phyloP scores from a whole-genome alignment of 1,140 invertebrate genomes.

The Rhopalosiphum maidis region DNA sequence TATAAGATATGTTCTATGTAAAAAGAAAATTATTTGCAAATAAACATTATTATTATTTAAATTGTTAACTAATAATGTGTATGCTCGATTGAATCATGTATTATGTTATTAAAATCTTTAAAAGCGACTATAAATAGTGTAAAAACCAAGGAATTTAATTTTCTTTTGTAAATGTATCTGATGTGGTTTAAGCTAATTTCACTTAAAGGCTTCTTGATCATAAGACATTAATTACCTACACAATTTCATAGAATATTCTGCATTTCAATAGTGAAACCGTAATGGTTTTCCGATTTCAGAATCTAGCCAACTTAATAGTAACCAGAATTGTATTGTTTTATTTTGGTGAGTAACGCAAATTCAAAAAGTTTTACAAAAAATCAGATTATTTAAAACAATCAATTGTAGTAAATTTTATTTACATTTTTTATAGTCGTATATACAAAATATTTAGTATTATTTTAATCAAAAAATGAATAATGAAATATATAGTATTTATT shows the following conservation, averaged over 20 bases:
- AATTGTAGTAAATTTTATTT: not conserved
- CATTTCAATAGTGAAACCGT: not conserved
- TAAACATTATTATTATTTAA: too few relatives aligned
- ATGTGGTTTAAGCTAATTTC: not conserved
- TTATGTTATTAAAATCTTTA: not conserved
- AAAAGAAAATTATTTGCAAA: too few relatives aligned
- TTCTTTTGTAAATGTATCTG: not conserved
- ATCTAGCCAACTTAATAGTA: not conserved
- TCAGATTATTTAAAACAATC: not conserved
- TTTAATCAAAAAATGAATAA: not conserved
- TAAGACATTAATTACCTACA: not conserved
- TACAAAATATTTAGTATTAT: not conserved
- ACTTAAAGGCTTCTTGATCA: not conserved
- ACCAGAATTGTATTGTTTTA: not conserved
- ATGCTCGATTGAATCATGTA: not conserved
- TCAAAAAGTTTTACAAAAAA: not conserved
- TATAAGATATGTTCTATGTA: too few relatives aligned
- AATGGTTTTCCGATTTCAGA: not conserved
- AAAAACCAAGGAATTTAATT: not conserved
- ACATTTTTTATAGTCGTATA: not conserved
- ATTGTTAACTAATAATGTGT: not conserved
- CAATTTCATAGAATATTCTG: not conserved
- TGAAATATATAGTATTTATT: not conserved
- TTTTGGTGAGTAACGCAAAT: not conserved
- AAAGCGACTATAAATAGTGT: not conserved